Conservation (phyloP, 1,140 invertebrate genomes). For the Sycophila sp. region DNA sequence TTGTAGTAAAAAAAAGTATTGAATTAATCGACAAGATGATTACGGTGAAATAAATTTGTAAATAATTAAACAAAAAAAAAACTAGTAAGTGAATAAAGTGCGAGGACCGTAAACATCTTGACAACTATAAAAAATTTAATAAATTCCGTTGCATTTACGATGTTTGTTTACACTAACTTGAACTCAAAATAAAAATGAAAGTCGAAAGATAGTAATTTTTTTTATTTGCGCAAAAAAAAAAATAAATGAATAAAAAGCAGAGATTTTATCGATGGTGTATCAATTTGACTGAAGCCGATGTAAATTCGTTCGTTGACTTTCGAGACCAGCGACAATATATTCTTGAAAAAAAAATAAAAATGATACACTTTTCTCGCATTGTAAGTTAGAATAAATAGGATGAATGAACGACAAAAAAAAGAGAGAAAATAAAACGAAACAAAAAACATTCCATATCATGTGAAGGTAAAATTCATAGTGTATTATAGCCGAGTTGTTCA, state of each 20-base stretch:
- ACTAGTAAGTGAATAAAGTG: not conserved
- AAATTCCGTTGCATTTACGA: not conserved
- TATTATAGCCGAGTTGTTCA: slow-evolving; percentile 1
- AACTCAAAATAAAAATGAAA: not conserved
- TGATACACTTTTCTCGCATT: not conserved
- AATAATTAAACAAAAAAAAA: slow-evolving; percentile 31
- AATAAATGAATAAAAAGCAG: not conserved
- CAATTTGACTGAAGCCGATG: not conserved
- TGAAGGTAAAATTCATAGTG: slow-evolving; percentile 15
- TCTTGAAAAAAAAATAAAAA: slow-evolving; percentile 10
- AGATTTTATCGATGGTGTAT: not conserved
- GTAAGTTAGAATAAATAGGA: not conserved
- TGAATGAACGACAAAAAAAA: too few relatives aligned
- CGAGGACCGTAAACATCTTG: slow-evolving; percentile 18
- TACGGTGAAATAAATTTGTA: slow-evolving; percentile 21
- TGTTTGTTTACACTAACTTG: not conserved
- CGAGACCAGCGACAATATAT: slow-evolving; percentile 5
- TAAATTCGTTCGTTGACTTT: slow-evolving; percentile 24
- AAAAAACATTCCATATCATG: slow-evolving; percentile 19
- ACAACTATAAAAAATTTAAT: not conserved
- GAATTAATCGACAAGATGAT: slow-evolving; percentile 14
- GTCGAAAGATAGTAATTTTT: too few relatives aligned
- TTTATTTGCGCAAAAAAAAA: too few relatives aligned
- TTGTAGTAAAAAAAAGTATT: too few relatives aligned
- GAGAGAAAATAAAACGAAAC: too few relatives aligned